Base-by-base conservation (phyloP, 2,113 vertebrate species). In the Myiopsitta monachus region DNA sequence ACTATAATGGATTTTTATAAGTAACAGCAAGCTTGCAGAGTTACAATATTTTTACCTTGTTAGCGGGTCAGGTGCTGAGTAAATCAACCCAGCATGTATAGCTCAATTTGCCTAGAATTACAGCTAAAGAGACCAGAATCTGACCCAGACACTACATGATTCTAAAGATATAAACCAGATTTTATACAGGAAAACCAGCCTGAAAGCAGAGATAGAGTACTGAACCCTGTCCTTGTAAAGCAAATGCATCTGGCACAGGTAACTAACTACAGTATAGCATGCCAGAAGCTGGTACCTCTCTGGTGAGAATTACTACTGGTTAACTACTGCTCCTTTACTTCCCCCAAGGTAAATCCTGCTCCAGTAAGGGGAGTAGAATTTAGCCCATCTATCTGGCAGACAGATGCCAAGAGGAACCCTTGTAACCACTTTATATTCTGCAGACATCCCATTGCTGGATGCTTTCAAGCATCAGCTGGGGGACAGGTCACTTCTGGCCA, bases 1-100 rank as follows among this genome's bases (percentile, higher is more conserved):
- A 82, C 83, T 73, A 8, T 49, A 49, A 72, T 33, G 69, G 83
- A 46, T 92, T 96, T 95, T 95, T 96, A 7, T 93, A 93, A 81
- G 66, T 38, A 94, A 83, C 76, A 88, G 76, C 11, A 4, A 75
- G 52, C 68, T 88, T 44, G 19, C 64, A 46, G 51, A 87, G 69
- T 84, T 91, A 70, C 44, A 75, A 11, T 83, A 55, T 85, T 95
- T 95, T 93, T 77, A 92, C 49, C 59, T 59, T 79, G 31, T 79
- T 73, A 66, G 83, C 33, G 62, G 83, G 61, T 78, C 92, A 39
- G 76, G 69, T 76, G 66, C 41, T 66, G 62, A 76, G 39, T 68
- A 16, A 67, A 38, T 52, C 44, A 36, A n/a, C 64, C 47, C 47
- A 41, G 54, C 15, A 3, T 13, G 14, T 30, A 26, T 11, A 54